Evolutionary conservation across 2,113 vertebrate genomes (phyloP), one percentile per base, ranked within the genome.

Genomic region (Dicentrarchus labrax): DNA sequence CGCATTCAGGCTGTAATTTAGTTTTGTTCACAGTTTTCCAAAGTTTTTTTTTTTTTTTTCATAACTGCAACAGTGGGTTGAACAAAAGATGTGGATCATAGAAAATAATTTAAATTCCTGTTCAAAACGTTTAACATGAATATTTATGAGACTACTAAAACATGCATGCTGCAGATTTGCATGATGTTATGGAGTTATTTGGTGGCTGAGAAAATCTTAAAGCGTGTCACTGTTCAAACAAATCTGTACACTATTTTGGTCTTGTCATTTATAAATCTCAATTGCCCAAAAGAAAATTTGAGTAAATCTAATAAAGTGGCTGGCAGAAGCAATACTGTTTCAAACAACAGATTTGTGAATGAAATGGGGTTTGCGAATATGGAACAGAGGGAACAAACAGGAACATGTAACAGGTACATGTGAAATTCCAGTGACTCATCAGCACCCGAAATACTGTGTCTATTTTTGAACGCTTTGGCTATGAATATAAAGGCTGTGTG

Each of bases 371-470:
- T n/a, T 69, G 30, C 39, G 65, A 16, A 78, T 22, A 50, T 5
- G 11, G 51, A 24, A 45, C 2, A 64, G 71, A 61, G 38, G 53
- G 22, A 86, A 74, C 38, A 73, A 88, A 73, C 15, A 5, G 51
- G 50, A 61, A 80, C 67, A 76, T 81, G 66, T 56, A 72, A 72
- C 77, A 76, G 65, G 57, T 74, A 62, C 87, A 85, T 77, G 78
- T 86, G 80, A 86, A 67, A 72, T 83, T 81, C 82, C 82, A 69
- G 16, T 88, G 85, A 91, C 45, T 86, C 91, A 90, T 69, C 36
- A 19, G 36, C 15, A 30, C 82, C 76, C 19, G 3, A 86, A 90
- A 82, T 88, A 45, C 50, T 67, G 16, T 8, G 15, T 83, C 51
- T 90, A 79, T 90, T 85, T 85, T 61, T 78, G 3, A 76, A 66